Evolutionary conservation across 2,113 vertebrate genomes (phyloP), one percentile per base, ranked within the genome.

Genomic region (Scopus umbretta): DNA sequence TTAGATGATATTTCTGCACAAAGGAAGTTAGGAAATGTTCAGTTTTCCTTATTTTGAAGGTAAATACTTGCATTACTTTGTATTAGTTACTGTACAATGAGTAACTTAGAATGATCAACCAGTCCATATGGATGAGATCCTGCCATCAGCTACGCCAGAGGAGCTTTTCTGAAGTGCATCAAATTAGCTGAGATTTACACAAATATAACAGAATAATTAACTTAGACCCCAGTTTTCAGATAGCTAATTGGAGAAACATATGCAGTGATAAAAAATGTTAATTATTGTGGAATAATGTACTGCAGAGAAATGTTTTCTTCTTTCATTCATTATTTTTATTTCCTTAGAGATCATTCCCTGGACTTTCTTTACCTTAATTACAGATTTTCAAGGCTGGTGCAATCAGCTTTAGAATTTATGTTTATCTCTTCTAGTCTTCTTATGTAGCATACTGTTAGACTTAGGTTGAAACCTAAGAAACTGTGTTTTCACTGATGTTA

Each of bases 261-360:
- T 45, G 86, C 72, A 94, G 85, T 0, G 10, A 58, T 90, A 86
- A 92, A 97, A 47, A 95, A 94, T 88, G 67, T 70, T 97, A 96
- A 95, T 94, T 96, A 90, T 94, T 81, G 79, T 87, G 90, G 40
- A 90, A 93, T 92, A 93, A 80, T 92, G 42, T 67, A 79, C 43
- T 91, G 76, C 89, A 87, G 45, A 97, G 81, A 94, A 96, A 94
- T 29, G 72, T 62, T 91, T 86, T 52, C 45, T 86, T 74, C 86
- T 80, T 95, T 94, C 82, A 90, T 92, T 89, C 52, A 58, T 91
- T 96, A 30, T 63, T 94, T 97, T 95, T 92, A 93, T 97, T 96
- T 95, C 92, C 89, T 92, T 47, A 47, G 94, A 96, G 86, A 94
- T 80, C 79, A 5, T 90, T 47, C 62, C 75, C 45, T 52, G 96